phyloP scores from a whole-genome alignment of 1,140 invertebrate genomes.

The Zaprionus gabonicus region DNA sequence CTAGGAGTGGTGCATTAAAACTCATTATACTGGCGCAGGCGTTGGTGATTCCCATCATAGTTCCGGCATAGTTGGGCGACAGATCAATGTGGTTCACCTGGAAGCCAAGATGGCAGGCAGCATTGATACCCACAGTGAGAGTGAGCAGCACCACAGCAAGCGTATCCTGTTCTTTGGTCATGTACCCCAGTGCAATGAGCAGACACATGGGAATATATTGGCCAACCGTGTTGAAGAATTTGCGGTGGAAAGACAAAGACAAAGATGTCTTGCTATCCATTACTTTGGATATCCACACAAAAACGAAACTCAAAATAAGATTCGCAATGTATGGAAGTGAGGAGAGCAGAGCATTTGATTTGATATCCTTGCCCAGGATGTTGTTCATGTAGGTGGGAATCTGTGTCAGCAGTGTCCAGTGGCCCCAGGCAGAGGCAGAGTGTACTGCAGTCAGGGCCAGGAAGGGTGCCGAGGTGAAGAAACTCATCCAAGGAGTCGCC shows the following conservation, averaged over 20 bases:
- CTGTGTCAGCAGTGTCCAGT: slow-evolving; percentile 95
- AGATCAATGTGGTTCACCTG: slow-evolving; percentile 89
- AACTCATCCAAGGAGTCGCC: slow-evolving; percentile 88
- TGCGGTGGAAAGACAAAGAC: slow-evolving; percentile 84
- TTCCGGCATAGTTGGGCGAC: slow-evolving; percentile 90
- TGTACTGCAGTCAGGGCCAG: slow-evolving; percentile 87
- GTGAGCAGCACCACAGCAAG: slow-evolving; percentile 85
- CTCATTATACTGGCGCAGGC: slow-evolving; percentile 89
- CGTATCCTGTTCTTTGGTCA: slow-evolving; percentile 42
- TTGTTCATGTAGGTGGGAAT: slow-evolving; percentile 95
- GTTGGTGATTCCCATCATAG: slow-evolving; percentile 89
- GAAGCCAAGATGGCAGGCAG: slow-evolving; percentile 86
- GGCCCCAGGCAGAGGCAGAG: slow-evolving; percentile 93
- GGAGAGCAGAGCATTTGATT: slow-evolving; percentile 88
- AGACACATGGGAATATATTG: slow-evolving; percentile 86
- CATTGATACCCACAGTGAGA: slow-evolving; percentile 84
- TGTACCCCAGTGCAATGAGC: slow-evolving; percentile 84
- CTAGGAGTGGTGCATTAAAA: slow-evolving; percentile 88
- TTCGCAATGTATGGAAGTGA: slow-evolving; percentile 91
- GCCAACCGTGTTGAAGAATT: slow-evolving; percentile 88
- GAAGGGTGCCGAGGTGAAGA: slow-evolving; percentile 91
- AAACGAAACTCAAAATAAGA: slow-evolving; percentile 87
- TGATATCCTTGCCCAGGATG: slow-evolving; percentile 91
- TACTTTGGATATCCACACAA: slow-evolving; percentile 33
- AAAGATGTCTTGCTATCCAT: slow-evolving; percentile 8